Conservation (phyloP, 2,113 vertebrate species). For the Colinus virginianus region DNA sequence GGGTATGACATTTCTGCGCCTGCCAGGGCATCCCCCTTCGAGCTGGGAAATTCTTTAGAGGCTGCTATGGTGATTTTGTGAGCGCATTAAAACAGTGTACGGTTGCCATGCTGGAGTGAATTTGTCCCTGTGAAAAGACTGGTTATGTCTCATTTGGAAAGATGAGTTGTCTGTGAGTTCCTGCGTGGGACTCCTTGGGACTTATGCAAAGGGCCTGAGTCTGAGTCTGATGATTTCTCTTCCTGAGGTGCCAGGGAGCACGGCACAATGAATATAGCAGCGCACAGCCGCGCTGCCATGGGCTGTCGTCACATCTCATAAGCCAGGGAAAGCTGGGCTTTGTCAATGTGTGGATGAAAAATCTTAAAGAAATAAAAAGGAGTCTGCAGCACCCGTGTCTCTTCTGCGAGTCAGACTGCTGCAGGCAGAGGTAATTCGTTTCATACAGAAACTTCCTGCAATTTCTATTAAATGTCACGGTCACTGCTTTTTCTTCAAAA, state of each 20-base stretch:
- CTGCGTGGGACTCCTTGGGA: background rate
- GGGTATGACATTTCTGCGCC: background rate
- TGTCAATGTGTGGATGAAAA: background rate
- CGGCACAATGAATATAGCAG: constrained; percentile 33
- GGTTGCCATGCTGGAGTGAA: background rate
- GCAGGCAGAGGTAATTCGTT: background rate
- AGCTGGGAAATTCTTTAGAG: background rate
- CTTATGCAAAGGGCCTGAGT: background rate
- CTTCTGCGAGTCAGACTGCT: background rate
- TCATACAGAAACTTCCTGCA: background rate
- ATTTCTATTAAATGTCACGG: background rate
- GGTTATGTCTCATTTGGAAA: background rate
- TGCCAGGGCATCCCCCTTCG: background rate
- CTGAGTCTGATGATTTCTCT: constrained; percentile 10
- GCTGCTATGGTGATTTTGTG: background rate
- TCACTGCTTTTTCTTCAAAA: background rate
- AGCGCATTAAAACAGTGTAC: background rate
- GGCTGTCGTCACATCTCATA: constrained; percentile 20
- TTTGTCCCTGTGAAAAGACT: background rate
- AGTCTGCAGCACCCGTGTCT: constrained; percentile 13
- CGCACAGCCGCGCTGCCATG: background rate
- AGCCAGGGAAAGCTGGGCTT: constrained; percentile 25
- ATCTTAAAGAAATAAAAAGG: constrained; percentile 18
- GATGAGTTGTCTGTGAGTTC: background rate
- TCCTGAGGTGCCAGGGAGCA: background rate